phyloP scores from a whole-genome alignment of 2,113 vertebrate species.

The Prunella fulvescens region DNA sequence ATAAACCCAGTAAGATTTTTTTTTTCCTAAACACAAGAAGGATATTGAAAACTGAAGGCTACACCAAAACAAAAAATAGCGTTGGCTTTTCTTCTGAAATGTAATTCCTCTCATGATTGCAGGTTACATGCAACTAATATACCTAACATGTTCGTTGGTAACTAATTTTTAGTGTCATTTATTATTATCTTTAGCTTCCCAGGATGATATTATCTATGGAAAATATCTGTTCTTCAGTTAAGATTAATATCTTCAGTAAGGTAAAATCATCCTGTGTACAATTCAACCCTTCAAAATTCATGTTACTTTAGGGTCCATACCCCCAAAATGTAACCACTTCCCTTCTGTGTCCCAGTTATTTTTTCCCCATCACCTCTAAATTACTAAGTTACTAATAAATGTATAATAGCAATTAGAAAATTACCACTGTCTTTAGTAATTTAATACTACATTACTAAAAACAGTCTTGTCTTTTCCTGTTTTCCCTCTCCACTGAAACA shows the following conservation, averaged over 20 bases:
- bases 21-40: background rate
- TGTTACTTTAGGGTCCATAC: background rate
- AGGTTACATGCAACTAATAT: background rate
- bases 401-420: background rate
- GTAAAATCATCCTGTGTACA: background rate
- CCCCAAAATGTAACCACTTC: background rate
- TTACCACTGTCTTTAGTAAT: background rate
- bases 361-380: background rate
- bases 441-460: background rate
- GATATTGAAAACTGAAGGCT: background rate
- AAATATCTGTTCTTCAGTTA: background rate
- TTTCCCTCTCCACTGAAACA: background rate
- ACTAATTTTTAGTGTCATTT: background rate
- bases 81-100: background rate
- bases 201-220: background rate
- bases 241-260: background rate
- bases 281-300: background rate
- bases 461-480: background rate
- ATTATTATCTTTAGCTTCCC: background rate
- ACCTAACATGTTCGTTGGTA: accelerated
- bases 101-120: background rate
- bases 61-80: background rate
- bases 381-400: background rate
- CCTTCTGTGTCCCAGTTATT: background rate
- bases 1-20: background rate